Evolutionary conservation across 2,113 vertebrate genomes (phyloP).

Genomic region (Albula goreensis): DNA sequence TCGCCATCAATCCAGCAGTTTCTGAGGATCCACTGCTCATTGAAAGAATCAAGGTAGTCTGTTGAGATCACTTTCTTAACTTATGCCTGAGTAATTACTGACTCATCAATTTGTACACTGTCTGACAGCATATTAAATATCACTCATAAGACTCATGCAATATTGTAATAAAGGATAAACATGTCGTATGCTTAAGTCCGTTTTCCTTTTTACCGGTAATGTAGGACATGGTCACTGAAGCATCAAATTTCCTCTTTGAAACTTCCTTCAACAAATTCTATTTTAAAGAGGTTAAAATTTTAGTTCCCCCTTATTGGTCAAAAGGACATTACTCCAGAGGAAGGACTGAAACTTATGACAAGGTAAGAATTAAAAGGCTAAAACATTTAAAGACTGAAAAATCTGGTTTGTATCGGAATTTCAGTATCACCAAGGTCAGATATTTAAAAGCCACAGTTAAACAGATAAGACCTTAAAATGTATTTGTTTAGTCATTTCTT

Average conservation of each 20-base stretch:
- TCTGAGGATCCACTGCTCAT: conserved; percentile 23
- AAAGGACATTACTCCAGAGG: conserved; percentile 44
- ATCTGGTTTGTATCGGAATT: no score
- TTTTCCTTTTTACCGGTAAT: no score
- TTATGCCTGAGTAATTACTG: no score
- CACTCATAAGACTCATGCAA: background rate
- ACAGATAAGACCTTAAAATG: no score
- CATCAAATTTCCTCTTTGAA: conserved; percentile 63
- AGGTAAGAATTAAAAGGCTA: conserved; percentile 43
- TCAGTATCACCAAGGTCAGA: no score
- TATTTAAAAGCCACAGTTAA: no score
- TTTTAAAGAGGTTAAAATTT: conserved; percentile 65
- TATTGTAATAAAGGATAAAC: no score
- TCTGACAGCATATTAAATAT: background rate
- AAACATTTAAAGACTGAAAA: no score
- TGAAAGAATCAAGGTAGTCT: conserved; percentile 30
- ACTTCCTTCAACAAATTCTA: conserved; percentile 63
- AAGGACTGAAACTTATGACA: conserved; percentile 57
- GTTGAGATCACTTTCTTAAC: no score
- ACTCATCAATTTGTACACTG: no score
- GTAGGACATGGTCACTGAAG: conserved; percentile 65
- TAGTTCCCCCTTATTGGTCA: conserved; percentile 63
- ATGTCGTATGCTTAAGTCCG: no score
- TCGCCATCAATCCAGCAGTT: conserved; percentile 33
- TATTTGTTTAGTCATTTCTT: no score